Evolutionary conservation across 1,140 invertebrate genomes (phyloP), one percentile per base, ranked within the genome.

Genomic region (Apis laboriosa): DNA sequence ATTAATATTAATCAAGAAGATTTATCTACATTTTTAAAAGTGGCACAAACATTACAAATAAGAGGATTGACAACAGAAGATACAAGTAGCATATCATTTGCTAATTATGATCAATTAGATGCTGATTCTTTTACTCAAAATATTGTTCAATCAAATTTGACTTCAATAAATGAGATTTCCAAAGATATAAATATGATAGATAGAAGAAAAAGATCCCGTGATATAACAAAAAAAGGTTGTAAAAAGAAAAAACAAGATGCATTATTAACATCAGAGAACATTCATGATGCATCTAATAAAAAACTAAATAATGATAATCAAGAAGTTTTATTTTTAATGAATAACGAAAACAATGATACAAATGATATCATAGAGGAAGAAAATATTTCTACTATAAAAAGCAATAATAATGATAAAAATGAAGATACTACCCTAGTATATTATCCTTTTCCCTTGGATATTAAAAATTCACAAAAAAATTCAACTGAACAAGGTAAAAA

Each of bases 1-100:
- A 97, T 97, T 72, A 97, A 97, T 94, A 96, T 98, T 89, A 96
- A 96, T 90, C 97, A 97, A 94, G 97, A 97, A 92, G 97, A 97
- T 89, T 95, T 98, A 92, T 95, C 96, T 81, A 96, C 96, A 80
- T 97, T 98, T 93, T 96, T 98, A 90, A 97, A 97, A 95, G 97
- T 97, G 89, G 97, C 97, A 85, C 97, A 98, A 95, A 96, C 96
- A 88, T 95, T 98, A 89, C 96, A 97, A 95, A 96, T 98, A 87
- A 97, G 97, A 95, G 97, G 97, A 91, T 95, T 98, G 4, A 87
- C 88, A 58, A 64, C 76, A 34, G 81, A 83, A 49, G 51, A 72
- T 53, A 64, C 81, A 56, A 28, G 28, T 73, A 58, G 60, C 63
- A 43, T 55, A 74, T 43, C 67, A 13, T 72, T 83, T 34, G 13